Base-by-base conservation (phyloP, 2,888 invertebrate species). In the Drosophila picticornis region DNA sequence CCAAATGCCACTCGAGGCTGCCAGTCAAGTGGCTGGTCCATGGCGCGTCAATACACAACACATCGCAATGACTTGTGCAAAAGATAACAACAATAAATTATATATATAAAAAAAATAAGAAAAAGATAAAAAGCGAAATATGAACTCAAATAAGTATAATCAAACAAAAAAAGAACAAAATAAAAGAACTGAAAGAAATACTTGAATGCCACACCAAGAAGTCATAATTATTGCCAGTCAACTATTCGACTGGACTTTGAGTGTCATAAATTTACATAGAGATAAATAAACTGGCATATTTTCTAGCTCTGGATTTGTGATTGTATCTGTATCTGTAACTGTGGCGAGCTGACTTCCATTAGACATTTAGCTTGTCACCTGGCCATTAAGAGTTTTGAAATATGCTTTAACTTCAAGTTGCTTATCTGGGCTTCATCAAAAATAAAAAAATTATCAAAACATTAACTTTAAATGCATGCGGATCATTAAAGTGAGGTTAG, bases 161-260 rank as follows among this genome's bases (percentile, higher is more conserved):
- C 16, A 5, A 59, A 65, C 60, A 48, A 2, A 27, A 50, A 50
- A 10, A 50, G 46, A 46, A 16, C 25, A 10, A n/a, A 38, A 56
- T 13, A 56, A 56, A 38, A n/a, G 50, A 65, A 61, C 56, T 70
- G 70, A 65, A 77, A 70, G 59, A 71, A 81, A 81, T 60, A 81
- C 68, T 75, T 57, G 63, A 62, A 46, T 66, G 71, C 59, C 77
- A 84, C 80, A 68, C 71, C 77, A 82, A 90, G 88, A 81, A 90
- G 78, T 84, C 90, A 85, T 85, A 85, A 88, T 90, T 85, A 90
- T 88, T 84, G 90, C 90, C 77, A 90, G 90, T 85, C 90, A 85
- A 85, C 72, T 75, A 80, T 73, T 79, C 57, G 57, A 72, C 40
- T 72, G 50, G 65, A 80, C 72, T 72, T 78, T 56, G 67, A 81